These are phyloP conservation scores for Habrosyne pyritoides DNA, from an alignment of 2,888 invertebrate genomes.

Conservation along the genomic window DNA sequence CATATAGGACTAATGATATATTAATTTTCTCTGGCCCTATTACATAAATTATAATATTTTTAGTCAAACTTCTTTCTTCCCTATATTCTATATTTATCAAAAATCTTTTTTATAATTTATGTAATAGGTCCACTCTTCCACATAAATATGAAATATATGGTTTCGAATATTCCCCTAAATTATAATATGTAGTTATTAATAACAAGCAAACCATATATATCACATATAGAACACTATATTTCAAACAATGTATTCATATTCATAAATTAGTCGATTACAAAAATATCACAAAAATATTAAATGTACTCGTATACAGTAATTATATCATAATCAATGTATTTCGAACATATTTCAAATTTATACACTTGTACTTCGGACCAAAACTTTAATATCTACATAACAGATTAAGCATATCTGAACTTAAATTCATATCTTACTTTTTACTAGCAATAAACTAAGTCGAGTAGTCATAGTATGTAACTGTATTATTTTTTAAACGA, in stretches of 20 bases:
- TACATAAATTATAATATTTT: neutral
- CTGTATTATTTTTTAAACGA: constrained; percentile 34
- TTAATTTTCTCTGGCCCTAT: neutral
- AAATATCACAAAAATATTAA: too few relatives aligned
- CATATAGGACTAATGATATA: neutral
- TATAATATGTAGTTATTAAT: too few relatives aligned
- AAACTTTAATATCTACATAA: constrained; percentile 55
- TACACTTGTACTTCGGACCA: constrained; percentile 63
- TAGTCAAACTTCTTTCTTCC: neutral
- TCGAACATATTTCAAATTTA: constrained; percentile 30
- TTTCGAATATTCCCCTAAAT: neutral
- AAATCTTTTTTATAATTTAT: neutral
- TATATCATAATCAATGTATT: constrained; percentile 7
- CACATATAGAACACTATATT: too few relatives aligned
- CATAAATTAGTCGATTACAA: too few relatives aligned
- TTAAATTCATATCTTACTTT: constrained; percentile 69
- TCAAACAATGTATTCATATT: too few relatives aligned
- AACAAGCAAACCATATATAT: neutral
- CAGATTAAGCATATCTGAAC: constrained; percentile 74
- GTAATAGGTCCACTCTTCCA: neutral
- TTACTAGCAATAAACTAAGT: constrained; percentile 67
- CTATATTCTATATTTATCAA: neutral
- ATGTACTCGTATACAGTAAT: neutral
- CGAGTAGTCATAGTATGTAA: constrained; percentile 44
- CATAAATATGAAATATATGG: neutral